Conservation (phyloP, 2,113 vertebrate species). For the Micromys minutus region DNA sequence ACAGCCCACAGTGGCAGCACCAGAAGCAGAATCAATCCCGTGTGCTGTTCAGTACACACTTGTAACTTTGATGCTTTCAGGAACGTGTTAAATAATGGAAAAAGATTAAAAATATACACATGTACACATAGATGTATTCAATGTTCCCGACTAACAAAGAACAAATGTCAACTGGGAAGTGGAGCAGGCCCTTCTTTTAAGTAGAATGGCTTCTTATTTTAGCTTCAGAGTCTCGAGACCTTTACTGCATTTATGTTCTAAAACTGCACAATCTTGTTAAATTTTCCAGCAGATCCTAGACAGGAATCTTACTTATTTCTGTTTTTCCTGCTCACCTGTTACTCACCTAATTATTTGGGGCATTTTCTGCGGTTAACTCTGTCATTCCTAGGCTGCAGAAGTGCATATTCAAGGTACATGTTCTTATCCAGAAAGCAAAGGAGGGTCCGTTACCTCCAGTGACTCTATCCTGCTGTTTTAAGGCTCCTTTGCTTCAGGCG, state of each 20-base stretch:
- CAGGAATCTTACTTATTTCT: background rate
- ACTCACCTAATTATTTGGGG: background rate
- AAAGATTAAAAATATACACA: constrained; percentile 58
- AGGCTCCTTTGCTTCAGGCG: background rate
- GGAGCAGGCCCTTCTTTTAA: constrained; percentile 47
- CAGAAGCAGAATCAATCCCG: constrained; percentile 61
- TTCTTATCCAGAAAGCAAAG: constrained; percentile 10
- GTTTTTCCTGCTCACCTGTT: constrained; percentile 5
- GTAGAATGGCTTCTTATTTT: constrained; percentile 55
- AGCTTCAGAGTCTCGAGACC: constrained; percentile 28
- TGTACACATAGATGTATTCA: constrained; percentile 39
- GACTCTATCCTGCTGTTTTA: background rate
- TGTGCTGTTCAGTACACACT: constrained; percentile 44
- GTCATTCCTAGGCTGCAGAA: background rate
- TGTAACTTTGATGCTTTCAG: constrained; percentile 52
- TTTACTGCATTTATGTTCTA: constrained; percentile 53
- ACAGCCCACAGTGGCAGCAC: background rate
- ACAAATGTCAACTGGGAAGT: constrained; percentile 61
- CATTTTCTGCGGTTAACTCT: background rate
- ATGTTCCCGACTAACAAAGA: constrained; percentile 59
- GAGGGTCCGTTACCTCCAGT: background rate
- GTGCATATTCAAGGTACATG: constrained; percentile 11
- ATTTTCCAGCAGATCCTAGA: constrained; percentile 33
- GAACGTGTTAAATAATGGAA: constrained; percentile 69
- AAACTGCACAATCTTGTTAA: constrained; percentile 32